Base-by-base conservation (phyloP, 2,797 vertebrate genomes). In the Heliangelus exortis region DNA sequence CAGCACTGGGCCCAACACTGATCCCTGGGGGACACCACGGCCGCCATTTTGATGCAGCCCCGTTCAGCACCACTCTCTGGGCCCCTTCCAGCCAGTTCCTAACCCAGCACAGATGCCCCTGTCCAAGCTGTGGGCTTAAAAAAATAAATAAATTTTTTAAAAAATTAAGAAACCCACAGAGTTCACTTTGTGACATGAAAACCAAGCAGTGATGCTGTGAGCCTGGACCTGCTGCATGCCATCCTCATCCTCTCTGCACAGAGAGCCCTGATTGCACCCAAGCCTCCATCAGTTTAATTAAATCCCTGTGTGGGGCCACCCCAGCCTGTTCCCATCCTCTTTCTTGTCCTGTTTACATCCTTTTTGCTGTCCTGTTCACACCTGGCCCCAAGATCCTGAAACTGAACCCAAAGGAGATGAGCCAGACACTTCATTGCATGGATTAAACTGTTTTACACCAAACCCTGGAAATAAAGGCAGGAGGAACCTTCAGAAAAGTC, bases 301-400 rank as follows among this genome's bases (percentile, higher is more conserved):
- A 84, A 51, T 8, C 33, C 59, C 16, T 4, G 9, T 39, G 1
- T 0, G 0, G 3, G 55, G 59, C 9, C 4, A 1, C 10, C 8
- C 20, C 43, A 13, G 34, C 29, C 59, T 31, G 25, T 4, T 74
- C 1, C 7, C 23, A 0, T 4, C 7, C 48, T 67, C 66, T 36
- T 36, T 36, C 34, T 10, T 36, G 34, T 36, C 29, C 59, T 31
- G 25, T 4, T 74, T 2, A 8, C 23, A 0, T 4, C 7, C 48
- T 67, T 66, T 23, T 23, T 3, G 18, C 65, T 33, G 15, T 53
- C 63, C 61, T 54, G 16, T 2, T 25, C 33, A 19, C 23, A 5
- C 28, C 19, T 8, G 19, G 23, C 68, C 78, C 72, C 7, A 25
- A 47, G 31, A 13, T 1, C 2, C 25, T 1, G 3, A 6, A 48